These are phyloP conservation scores for Ashinkailepas kermadecensis DNA, from an alignment of 2,888 invertebrate genomes.

Conservation along the genomic window DNA sequence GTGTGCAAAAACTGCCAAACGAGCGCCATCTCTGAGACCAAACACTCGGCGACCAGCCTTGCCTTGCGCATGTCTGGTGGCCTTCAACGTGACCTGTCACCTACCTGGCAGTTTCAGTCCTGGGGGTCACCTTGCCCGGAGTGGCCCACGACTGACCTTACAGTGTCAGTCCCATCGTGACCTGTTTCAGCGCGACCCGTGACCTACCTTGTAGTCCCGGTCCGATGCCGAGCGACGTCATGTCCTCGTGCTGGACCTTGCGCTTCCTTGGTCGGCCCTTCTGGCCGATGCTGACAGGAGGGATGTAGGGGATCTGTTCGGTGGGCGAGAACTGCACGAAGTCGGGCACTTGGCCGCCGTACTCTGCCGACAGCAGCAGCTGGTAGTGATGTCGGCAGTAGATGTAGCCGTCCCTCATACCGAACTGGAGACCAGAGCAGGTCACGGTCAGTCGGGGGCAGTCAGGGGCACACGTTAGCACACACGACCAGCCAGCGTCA, in stretches of 20 bases:
- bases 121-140: too few relatives aligned
- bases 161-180: too few relatives aligned
- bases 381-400: slow-evolving; percentile 62
- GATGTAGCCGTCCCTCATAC: slow-evolving; percentile 72
- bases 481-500: not conserved
- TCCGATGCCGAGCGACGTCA: slow-evolving; percentile 25
- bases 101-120: too few relatives aligned
- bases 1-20: too few relatives aligned
- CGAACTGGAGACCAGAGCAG: slow-evolving; percentile 49
- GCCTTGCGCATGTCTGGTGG: too few relatives aligned
- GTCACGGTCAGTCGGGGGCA: too few relatives aligned
- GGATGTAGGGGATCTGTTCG: slow-evolving; percentile 48
- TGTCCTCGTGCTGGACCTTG: slow-evolving; percentile 45
- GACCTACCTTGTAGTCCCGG: slow-evolving; percentile 1
- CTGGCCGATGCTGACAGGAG: slow-evolving; percentile 60
- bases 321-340: slow-evolving; percentile 32
- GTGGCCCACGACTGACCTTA: too few relatives aligned
- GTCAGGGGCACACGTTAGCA: not conserved
- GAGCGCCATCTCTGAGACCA: too few relatives aligned
- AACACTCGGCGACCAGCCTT: too few relatives aligned
- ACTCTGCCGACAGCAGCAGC: slow-evolving; percentile 39
- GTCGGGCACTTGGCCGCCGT: slow-evolving; percentile 30
- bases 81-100: too few relatives aligned
- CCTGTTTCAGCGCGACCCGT: too few relatives aligned
- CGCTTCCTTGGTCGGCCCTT: slow-evolving; percentile 75